Percentiles rank a stretch among this genome's conserved stretches.
These are phyloP conservation scores for Gobiocypris rarus DNA, from an alignment of 2,113 vertebrate species.

Conservation along the genomic window DNA sequence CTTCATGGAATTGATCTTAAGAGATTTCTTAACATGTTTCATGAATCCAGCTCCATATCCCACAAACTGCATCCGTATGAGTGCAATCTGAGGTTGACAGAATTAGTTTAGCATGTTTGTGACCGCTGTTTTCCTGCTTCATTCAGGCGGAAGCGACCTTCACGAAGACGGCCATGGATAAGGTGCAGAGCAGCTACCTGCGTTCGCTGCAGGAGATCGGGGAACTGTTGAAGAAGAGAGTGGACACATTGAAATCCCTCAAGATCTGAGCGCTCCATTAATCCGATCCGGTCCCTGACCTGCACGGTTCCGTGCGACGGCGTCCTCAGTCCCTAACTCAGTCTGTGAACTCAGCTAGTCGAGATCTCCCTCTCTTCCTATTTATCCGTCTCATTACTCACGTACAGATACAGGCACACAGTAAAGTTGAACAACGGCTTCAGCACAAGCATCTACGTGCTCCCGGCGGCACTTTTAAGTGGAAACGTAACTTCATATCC, in stretches of 20 bases:
- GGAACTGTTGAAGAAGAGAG: slow-evolving; percentile 93
- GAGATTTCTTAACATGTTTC: too few relatives aligned
- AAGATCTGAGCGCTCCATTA: slow-evolving; percentile 82
- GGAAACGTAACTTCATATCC: slow-evolving; percentile 28
- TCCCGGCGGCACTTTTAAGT: slow-evolving; percentile 38
- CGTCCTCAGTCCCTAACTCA: neutral
- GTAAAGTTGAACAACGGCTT: slow-evolving; percentile 72
- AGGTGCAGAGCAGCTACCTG: slow-evolving; percentile 95
- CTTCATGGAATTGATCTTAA: too few relatives aligned
- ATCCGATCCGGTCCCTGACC: neutral
- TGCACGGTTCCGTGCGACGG: neutral
- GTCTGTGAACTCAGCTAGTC: slow-evolving; percentile 1
- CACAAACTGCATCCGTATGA: too few relatives aligned
- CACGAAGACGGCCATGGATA: slow-evolving; percentile 87
- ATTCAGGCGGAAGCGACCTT: slow-evolving; percentile 87
- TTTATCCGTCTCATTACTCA: slow-evolving; percentile 24
- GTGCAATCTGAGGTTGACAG: neutral
- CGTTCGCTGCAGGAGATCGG: slow-evolving; percentile 93
- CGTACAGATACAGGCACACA: slow-evolving; percentile 45
- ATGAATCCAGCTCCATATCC: too few relatives aligned
- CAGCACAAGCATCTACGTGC: slow-evolving; percentile 65
- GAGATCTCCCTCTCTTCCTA: slow-evolving; percentile 3
- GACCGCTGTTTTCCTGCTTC: slow-evolving; percentile 9
- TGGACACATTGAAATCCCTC: slow-evolving; percentile 90
- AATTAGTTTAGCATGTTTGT: neutral